Percentiles rank a stretch among this genome's conserved stretches.
phyloP scores from a whole-genome alignment of 2,113 vertebrate species.

The Microtus montanus region DNA sequence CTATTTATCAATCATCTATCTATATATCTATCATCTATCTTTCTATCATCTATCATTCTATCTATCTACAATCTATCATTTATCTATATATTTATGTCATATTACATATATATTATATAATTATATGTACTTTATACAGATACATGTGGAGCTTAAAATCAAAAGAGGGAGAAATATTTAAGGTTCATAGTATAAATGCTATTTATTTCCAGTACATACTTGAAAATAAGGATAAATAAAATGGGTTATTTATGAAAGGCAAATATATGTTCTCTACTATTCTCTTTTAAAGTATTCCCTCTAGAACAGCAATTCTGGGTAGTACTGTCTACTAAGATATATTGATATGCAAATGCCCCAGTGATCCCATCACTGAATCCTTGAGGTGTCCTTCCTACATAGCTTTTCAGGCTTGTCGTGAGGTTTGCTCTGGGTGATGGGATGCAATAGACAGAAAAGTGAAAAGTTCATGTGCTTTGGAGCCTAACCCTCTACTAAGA shows the following conservation, averaged over 20 bases:
- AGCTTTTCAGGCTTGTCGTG: neutral
- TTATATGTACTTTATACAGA: neutral
- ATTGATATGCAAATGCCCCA: neutral
- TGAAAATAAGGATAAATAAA: conserved; percentile 43
- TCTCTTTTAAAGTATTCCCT: neutral
- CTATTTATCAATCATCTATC: too few relatives aligned
- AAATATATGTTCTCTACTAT: neutral
- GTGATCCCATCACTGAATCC: neutral
- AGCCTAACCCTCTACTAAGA: neutral
- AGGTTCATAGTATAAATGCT: neutral
- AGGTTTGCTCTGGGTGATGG: neutral
- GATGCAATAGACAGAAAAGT: neutral
- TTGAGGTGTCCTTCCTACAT: neutral
- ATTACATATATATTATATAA: neutral
- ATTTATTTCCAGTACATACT: neutral
- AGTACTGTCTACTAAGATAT: neutral
- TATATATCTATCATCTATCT: too few relatives aligned
- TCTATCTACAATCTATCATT: neutral
- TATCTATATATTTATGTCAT: neutral
- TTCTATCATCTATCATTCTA: too few relatives aligned
- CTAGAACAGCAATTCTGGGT: neutral
- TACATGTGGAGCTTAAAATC: neutral
- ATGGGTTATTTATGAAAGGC: neutral
- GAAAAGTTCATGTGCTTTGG: neutral
- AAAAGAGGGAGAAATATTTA: neutral